Conservation (phyloP, 2,113 vertebrate genomes). For the Campylomormyrus tamandua region DNA sequence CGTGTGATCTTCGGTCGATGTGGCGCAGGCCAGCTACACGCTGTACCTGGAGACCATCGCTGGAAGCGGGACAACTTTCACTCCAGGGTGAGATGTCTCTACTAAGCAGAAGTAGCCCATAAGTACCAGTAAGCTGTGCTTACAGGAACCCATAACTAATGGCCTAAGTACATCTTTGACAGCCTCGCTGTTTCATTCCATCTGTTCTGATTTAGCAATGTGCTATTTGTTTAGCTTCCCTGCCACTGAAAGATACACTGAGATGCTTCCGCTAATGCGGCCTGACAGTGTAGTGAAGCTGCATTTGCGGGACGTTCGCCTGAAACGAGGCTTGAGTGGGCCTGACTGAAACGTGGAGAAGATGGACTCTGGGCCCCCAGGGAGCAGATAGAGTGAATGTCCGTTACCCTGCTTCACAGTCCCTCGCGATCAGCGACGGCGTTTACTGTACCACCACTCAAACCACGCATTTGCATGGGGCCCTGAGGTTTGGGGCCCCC, state of each 20-base stretch:
- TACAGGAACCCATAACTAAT: neutral
- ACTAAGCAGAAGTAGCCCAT: neutral
- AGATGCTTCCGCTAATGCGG: conserved; percentile 4
- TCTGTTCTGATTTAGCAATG: conserved; percentile 21
- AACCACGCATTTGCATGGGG: neutral
- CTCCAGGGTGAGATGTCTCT: neutral
- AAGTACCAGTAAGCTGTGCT: neutral
- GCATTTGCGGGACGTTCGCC: neutral
- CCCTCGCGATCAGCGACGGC: neutral
- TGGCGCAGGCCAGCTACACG: neutral
- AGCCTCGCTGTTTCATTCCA: neutral
- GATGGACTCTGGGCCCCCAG: neutral
- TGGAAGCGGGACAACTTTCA: neutral
- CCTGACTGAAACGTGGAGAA: neutral
- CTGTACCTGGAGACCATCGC: neutral
- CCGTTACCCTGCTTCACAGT: neutral
- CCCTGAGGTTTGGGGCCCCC: neutral
- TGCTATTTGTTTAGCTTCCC: conserved; percentile 16
- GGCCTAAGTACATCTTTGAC: conserved; percentile 1
- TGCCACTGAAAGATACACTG: conserved; percentile 19
- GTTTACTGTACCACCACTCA: neutral
- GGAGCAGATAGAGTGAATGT: neutral
- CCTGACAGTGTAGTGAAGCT: conserved; percentile 9
- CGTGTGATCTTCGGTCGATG: neutral
- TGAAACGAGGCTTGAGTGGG: neutral